Conservation (phyloP, 2,888 invertebrate species). For the Pammene aurita region DNA sequence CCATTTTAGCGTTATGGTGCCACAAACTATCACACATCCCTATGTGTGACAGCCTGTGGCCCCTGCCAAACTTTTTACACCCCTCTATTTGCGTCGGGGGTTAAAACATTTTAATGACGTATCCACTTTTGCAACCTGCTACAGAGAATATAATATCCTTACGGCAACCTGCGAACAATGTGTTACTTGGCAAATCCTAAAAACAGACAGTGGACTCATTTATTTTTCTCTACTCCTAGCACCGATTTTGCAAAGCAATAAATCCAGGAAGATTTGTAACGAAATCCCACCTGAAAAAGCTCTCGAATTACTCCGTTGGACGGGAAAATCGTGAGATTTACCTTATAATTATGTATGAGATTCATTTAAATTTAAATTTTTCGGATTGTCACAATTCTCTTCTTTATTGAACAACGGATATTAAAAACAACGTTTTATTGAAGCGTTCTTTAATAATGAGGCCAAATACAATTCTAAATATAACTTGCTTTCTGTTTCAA, state of each 20-base stretch:
- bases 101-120: no score
- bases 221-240: constrained; percentile 26
- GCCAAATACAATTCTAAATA: not conserved
- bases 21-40: no score
- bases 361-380: constrained; percentile 36
- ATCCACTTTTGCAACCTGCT: no score
- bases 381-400: constrained; percentile 17
- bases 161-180: not conserved
- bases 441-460: not conserved
- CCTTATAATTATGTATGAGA: constrained; percentile 41
- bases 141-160: no score
- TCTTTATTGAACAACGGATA: constrained; percentile 14
- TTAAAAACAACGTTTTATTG: constrained; percentile 8
- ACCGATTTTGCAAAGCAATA: constrained; percentile 36
- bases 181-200: not conserved
- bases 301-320: constrained; percentile 35
- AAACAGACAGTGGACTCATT: constrained; percentile 16
- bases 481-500: not conserved
- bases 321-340: constrained; percentile 35
- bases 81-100: no score
- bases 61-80: no score
- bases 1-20: no score
- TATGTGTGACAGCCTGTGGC: no score
- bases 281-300: constrained; percentile 38
- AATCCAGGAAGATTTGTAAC: constrained; percentile 39